Conservation (phyloP, 2,113 vertebrate genomes). For the Centropus unirufus region DNA sequence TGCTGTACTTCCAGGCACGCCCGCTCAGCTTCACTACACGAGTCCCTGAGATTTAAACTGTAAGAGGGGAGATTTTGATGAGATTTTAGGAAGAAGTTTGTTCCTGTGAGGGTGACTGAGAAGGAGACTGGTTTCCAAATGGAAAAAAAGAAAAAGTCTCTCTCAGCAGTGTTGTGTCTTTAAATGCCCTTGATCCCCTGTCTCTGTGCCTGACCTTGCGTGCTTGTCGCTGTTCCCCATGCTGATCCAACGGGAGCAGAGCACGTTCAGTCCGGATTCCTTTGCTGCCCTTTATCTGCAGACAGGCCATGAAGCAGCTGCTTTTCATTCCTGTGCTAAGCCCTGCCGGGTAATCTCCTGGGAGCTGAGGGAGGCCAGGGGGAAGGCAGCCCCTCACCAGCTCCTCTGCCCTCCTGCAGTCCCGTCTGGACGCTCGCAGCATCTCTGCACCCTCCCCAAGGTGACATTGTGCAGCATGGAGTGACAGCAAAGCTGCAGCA, state of each 20-base stretch:
- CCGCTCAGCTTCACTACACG: not conserved
- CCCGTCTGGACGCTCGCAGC: not conserved
- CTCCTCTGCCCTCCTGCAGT: not conserved
- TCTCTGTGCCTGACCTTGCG: not conserved
- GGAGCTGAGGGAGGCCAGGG: not conserved
- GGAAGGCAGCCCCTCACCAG: not conserved
- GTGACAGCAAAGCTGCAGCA: not conserved
- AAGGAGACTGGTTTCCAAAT: not conserved
- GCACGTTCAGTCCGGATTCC: not conserved
- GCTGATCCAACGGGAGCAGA: not conserved
- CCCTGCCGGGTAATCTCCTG: not conserved
- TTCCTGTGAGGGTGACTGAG: too few relatives aligned
- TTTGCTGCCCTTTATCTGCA: conserved; percentile 30
- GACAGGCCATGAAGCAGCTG: not conserved
- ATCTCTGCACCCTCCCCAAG: not conserved
- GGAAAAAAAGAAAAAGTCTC: too few relatives aligned
- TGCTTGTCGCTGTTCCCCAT: not conserved
- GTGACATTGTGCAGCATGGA: not conserved
- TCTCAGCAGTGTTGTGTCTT: not conserved
- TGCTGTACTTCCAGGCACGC: not conserved
- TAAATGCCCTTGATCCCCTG: not conserved
- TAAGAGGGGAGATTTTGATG: too few relatives aligned
- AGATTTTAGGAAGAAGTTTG: too few relatives aligned
- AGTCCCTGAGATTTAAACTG: not conserved
- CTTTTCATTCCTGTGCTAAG: conserved; percentile 8